Evolutionary conservation across 2,888 invertebrate genomes (phyloP), one percentile per base, ranked within the genome.

Genomic region (Chymomyza procnemis): DNA sequence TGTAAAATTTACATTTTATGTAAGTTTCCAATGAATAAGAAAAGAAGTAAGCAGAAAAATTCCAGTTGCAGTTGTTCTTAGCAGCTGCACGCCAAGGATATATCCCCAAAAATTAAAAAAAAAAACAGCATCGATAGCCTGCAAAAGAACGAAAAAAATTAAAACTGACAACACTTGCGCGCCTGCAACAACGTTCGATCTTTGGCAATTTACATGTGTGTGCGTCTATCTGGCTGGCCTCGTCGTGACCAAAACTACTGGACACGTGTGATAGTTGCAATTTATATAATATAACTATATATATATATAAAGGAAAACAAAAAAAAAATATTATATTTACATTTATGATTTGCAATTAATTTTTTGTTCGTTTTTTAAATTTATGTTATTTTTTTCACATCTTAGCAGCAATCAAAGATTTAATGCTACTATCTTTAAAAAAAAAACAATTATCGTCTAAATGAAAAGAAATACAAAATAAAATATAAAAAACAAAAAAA

Each of bases 181-280:
- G n/a, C n/a, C 78, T 71, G 74, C 71, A 18, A 0, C 50, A 8
- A 14, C n/a, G 1, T 71, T 73, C 63, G 83, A 78, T 76, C 76
- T 81, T 78, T 76, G 79, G 83, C 86, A 83, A 83, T 78, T 80
- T 82, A 80, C 79, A 80, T 83, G 84, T 78, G 85, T 83, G 83
- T 82, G 85, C 80, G 84, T 78, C 74, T 73, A 14, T n/a, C 56
- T 56, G 50, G 58, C 59, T 64, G 64, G 64, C 64, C 67, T 66
- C 55, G 60, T 61, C 68, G 64, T 55, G 61, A 52, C 46, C 61
- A 46, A 41, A 60, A 54, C 64, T 62, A 54, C 71, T 66, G 85
- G 82, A 76, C 85, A 86, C 87, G 83, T 84, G 83, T 84, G 83
- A 84, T 84, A 84, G 83, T 84, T 84, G 87, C 83, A 84, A 84